Conservation (phyloP, 2,888 invertebrate species). For the Cerastis leucographa region DNA sequence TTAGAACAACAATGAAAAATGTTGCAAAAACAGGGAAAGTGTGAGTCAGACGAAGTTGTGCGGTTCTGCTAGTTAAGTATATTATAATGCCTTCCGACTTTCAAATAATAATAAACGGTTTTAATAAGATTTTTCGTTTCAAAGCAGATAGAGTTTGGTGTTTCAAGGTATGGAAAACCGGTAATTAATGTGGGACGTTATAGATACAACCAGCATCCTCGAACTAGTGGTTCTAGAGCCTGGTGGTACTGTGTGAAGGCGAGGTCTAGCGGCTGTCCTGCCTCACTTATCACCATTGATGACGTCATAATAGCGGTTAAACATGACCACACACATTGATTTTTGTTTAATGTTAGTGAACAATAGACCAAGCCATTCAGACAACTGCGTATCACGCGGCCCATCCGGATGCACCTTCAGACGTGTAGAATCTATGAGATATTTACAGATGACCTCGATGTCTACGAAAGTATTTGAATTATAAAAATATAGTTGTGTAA, state of each 20-base stretch:
- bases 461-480: not conserved
- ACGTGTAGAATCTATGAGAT: not conserved
- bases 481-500: not conserved
- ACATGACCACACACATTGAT: conserved; percentile 9
- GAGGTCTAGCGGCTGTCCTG: conserved; percentile 67
- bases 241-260: conserved; percentile 66
- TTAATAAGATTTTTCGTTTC: not conserved
- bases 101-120: not conserved
- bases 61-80: not conserved
- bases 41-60: no score
- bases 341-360: not conserved
- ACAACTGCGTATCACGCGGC: not conserved
- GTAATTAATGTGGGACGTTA: conserved; percentile 16
- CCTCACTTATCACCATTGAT: conserved; percentile 41
- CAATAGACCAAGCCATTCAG: not conserved
- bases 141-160: conserved; percentile 13
- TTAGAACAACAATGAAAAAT: no score
- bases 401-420: not conserved
- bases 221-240: conserved; percentile 55
- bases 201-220: conserved; percentile 49
- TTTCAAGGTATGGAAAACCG: conserved; percentile 21
- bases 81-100: not conserved
- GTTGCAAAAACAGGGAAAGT: no score
- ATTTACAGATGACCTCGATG: not conserved
- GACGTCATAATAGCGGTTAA: not conserved